Percentiles rank a stretch among this genome's conserved stretches.
These are phyloP conservation scores for Muschampia plurimacula DNA, from an alignment of 2,888 invertebrate species.

Conservation along the genomic window DNA sequence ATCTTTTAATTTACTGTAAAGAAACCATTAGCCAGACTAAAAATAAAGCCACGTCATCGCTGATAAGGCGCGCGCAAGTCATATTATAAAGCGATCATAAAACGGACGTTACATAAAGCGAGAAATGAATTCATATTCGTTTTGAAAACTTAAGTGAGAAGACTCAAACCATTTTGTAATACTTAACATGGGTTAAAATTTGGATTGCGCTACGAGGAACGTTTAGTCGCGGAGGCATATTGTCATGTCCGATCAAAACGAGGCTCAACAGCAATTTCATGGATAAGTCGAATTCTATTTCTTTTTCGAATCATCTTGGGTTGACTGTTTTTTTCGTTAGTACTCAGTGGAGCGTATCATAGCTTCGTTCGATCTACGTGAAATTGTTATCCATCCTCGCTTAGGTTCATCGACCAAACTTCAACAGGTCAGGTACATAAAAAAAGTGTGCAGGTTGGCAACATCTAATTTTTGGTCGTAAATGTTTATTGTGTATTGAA, in stretches of 20 bases:
- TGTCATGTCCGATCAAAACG: conserved; percentile 31
- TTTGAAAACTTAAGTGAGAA: conserved; percentile 44
- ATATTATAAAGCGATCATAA: conserved; percentile 54
- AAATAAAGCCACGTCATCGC: conserved; percentile 61
- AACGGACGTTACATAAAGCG: conserved; percentile 56
- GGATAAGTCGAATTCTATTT: conserved; percentile 52
- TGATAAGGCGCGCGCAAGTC: conserved; percentile 59
- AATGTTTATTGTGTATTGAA: conserved; percentile 63
- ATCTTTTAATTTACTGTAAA: conserved; percentile 11
- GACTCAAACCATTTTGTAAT: conserved; percentile 42
- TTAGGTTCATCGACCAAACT: conserved; percentile 70
- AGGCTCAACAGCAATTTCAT: conserved; percentile 54
- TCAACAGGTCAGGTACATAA: conserved; percentile 68
- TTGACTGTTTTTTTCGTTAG: conserved; percentile 44
- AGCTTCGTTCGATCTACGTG: conserved; percentile 68
- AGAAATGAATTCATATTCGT: conserved; percentile 48
- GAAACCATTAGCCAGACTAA: conserved; percentile 46
- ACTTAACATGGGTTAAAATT: conserved; percentile 45
- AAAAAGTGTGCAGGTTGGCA: conserved; percentile 62
- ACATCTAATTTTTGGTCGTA: conserved; percentile 75
- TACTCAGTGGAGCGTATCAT: conserved; percentile 59
- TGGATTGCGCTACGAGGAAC: background rate
- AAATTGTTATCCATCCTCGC: conserved; percentile 61
- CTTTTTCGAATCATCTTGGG: conserved; percentile 51
- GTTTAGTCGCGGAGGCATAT: conserved; percentile 10